Conservation (phyloP, 2,113 vertebrate species). For the Leptobrachium ailaonicum region DNA sequence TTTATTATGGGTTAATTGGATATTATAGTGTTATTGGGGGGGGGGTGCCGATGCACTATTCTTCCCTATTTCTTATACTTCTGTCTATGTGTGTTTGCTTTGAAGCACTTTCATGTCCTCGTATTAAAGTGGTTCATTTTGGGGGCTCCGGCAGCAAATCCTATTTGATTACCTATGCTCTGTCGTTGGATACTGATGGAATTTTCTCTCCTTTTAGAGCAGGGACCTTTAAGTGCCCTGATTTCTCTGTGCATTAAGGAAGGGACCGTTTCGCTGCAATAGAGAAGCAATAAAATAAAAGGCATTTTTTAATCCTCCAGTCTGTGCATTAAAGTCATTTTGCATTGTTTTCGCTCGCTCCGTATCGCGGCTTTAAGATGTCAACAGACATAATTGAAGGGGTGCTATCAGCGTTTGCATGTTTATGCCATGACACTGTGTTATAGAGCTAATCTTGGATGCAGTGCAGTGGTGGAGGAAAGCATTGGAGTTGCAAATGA, state of each 20-base stretch:
- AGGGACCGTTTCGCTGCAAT: not conserved
- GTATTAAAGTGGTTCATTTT: too few species aligned
- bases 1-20: too few species aligned
- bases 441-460: constrained; percentile 5
- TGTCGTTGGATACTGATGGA: too few species aligned
- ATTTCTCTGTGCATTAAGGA: not conserved
- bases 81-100: too few species aligned
- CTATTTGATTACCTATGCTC: too few species aligned
- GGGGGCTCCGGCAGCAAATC: too few species aligned
- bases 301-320: not conserved
- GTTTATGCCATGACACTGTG: not conserved
- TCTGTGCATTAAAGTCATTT: not conserved
- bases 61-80: too few species aligned
- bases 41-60: too few species aligned
- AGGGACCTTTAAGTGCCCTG: too few species aligned
- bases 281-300: not conserved
- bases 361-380: not conserved
- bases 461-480: not conserved
- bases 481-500: constrained; percentile 18
- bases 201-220: too few species aligned
- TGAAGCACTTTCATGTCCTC: too few species aligned
- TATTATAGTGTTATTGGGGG: too few species aligned
- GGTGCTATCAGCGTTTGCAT: not conserved
- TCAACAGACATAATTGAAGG: not conserved
- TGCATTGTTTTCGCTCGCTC: not conserved